Evolutionary conservation across 2,888 invertebrate genomes (phyloP), one percentile per base, ranked within the genome.

Genomic region (Ischnus inquisitorius): DNA sequence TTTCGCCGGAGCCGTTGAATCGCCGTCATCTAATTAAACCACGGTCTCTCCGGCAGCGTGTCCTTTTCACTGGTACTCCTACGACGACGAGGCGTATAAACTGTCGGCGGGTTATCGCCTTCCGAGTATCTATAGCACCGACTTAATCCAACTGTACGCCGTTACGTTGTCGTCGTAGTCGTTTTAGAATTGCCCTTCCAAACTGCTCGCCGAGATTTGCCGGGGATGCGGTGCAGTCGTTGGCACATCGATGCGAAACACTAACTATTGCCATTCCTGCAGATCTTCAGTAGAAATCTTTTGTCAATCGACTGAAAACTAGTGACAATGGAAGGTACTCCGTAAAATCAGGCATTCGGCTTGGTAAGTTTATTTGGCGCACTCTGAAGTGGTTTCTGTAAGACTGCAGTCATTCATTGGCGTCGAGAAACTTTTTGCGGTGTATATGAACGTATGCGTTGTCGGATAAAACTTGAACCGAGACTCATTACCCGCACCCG

Each of bases 11-110:
- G 89, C 90, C 89, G 74, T 34, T 34, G 65, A 92, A 91, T 91
- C 92, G 88, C 90, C 90, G 90, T 90, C 92, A 90, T 93, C 93
- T 93, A 93, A 93, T 93, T 93, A 93, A 93, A 93, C 90, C 91
- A 88, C 89, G 89, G 6, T 34, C 88, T 89, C 89, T 87, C 79
- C 72, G 81, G 69, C 72, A 69, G 71, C 54, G 34, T 79, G 54
- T 78, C 82, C 77, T 75, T 34, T 79, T 79, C 72, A 67, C 80
- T 82, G 34, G 65, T 82, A 62, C 85, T 88, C 85, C 88, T 88
- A 88, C 91, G 72, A 74, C 77, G 48, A 80, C 83, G 81, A 85
- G 57, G 77, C 89, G 90, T 90, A 92, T 93, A 93, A 93, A 93
- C 91, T 93, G 91, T 92, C 91, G 85, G 87, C 19, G 87, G 90